A percentile compares a stretch with the other conserved stretches of the same genome.
These are phyloP conservation scores for Calameuta pallipes DNA, from an alignment of 2,888 invertebrate genomes.

Conservation along the genomic window DNA sequence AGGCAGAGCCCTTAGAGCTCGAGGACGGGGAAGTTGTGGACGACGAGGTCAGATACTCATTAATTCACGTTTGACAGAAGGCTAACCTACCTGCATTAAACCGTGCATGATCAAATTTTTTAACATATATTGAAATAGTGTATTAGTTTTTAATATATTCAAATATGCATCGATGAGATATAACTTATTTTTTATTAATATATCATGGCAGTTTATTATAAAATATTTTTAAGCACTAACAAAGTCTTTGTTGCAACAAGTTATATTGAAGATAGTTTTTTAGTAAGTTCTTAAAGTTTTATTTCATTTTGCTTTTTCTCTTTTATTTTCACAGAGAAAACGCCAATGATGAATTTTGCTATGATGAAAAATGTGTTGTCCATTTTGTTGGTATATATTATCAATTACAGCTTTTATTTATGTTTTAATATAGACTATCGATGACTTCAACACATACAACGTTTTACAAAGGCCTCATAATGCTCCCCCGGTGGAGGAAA, in stretches of 20 bases:
- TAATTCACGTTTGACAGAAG: slow-evolving; percentile 36
- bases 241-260: background rate
- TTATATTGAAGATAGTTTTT: background rate
- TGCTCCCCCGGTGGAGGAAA: slow-evolving; percentile 37
- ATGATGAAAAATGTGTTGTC: background rate
- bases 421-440: slow-evolving; percentile 40
- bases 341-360: background rate
- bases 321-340: background rate
- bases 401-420: background rate
- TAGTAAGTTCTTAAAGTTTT: background rate
- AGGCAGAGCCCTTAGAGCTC: slow-evolving; percentile 71
- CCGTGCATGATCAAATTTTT: background rate
- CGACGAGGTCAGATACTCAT: slow-evolving; percentile 71
- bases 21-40: slow-evolving; percentile 75
- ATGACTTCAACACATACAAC: slow-evolving; percentile 58
- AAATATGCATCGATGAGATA: background rate
- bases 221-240: background rate
- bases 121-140: background rate
- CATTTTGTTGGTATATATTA: background rate
- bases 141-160: background rate
- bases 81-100: slow-evolving; percentile 34
- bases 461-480: slow-evolving; percentile 57
- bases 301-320: background rate
- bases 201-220: background rate
- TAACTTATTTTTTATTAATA: background rate